Evolutionary conservation across 2,113 vertebrate genomes (phyloP), one percentile per base, ranked within the genome.

Genomic region (Crocuta crocuta): DNA sequence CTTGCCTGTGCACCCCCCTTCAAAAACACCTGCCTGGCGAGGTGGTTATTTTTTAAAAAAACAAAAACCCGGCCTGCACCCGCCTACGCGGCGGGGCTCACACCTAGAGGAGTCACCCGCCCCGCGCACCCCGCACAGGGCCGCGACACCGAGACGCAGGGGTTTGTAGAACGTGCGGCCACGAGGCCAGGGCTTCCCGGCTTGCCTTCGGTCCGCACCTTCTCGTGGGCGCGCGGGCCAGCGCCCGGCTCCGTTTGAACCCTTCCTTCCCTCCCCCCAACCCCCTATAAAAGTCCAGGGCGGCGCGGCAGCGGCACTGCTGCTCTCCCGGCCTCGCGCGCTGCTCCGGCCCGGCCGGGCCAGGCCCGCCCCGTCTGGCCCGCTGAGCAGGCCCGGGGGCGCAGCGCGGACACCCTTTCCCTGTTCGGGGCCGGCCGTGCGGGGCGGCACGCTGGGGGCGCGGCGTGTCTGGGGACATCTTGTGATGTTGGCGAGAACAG

Each of bases 401-500:
- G 35, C 61, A 15, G 93, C 74, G 76, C 88, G 9, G 21, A 86
- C 94, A 81, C 90, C 86, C 39, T 89, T 92, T 94, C 84, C 95
- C 19, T 1, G 94, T 35, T 78, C 90, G 3, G 35, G 84, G 88
- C 95, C 7, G 7, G 63, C 63, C 53, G 95, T 70, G 91, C 86
- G 24, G 93, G 93, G 96, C 83, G 70, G 96, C 95, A 85, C 94
- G 91, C 93, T 98, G 99, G 99, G 98, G 98, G 98, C 98, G 98
- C 99, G 98, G 98, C 98, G 98, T 98, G 98, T 99, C 99, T 99
- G 98, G 99, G 99, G 99, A 99, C 99, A 98, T 98, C 98, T 99
- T 98, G 98, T 98, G 98, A 99, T 99, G 98, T 98, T 98, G 99
- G 98, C 98, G 98, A 98, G 99, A 99, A 99, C 98, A 99, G 99